phyloP scores from a whole-genome alignment of 2,888 invertebrate species.

The Pachymerium ferrugineum region DNA sequence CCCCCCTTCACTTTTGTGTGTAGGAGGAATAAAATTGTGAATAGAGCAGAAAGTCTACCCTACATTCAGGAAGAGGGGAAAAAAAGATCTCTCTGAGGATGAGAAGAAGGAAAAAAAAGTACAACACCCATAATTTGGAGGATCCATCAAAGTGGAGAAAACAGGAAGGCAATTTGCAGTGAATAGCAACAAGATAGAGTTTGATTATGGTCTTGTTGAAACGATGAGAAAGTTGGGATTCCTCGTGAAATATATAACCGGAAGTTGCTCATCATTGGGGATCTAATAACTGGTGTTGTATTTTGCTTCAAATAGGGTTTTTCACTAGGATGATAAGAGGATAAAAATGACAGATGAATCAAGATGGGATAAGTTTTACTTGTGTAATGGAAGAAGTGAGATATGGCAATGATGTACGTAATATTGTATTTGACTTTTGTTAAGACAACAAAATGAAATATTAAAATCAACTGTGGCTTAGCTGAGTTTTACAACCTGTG shows the following conservation, averaged over 20 bases:
- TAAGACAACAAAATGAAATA: no score
- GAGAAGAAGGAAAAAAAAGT: no score
- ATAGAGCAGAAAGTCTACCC: neutral
- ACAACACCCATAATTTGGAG: neutral
- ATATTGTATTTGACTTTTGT: no score
- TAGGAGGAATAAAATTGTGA: neutral
- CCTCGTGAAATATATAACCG: neutral
- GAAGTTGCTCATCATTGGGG: neutral
- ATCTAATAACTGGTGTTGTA: neutral
- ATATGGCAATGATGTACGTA: no score
- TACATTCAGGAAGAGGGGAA: neutral
- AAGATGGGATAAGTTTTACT: no score
- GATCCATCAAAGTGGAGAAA: neutral
- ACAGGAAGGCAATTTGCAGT: neutral
- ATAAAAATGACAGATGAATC: no score
- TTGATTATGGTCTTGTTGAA: neutral
- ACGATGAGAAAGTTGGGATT: neutral
- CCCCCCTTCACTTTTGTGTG: neutral
- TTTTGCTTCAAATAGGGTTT: neutral
- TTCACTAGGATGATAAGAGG: no score
- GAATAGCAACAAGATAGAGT: neutral
- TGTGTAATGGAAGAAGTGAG: no score
- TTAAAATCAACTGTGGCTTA: no score
- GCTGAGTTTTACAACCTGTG: no score
- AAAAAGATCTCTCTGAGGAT: neutral